Base-by-base conservation (phyloP, 2,888 invertebrate species). In the Lepidocyrtoides sp. region DNA sequence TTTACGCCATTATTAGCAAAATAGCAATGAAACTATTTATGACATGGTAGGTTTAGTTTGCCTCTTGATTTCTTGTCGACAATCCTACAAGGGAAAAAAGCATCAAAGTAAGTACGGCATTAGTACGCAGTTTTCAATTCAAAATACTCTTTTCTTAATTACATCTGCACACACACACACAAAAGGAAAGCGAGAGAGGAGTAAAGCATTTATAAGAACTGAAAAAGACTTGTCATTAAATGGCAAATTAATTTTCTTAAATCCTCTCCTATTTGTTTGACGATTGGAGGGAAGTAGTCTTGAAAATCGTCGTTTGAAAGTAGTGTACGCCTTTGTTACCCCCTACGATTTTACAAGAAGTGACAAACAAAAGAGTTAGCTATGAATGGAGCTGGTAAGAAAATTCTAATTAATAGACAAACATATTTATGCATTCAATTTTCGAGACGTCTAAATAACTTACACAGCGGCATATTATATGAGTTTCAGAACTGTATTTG, bases 171-270 rank as follows among this genome's bases (percentile, higher is more conserved):
- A 41, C 20, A 72, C 1, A 36, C 69, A 2, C 14, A 17, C 10
- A 12, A 17, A 41, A 36, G 5, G 66, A 36, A 7, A 66, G 17
- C 2, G 66, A 29, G 23, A 8, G 17, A 69, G 69, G 69, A 79
- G 12, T 79, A 79, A 23, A 66, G 5, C 66, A 32, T 32, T 14
- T 17, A 79, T 20, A 79, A 79, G 57, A 17, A 32, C n/a, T 12
- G 57, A 36, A 79, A 57, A 79, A 79, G 57, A 17, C 57, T 36
- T 12, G 57, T 79, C 79, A 79, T 79, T 79, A 79, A 79, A 79
- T 79, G 79, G 79, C 17, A 79, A 79, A 79, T 79, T 79, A 79
- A 79, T 79, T 79, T 79, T 79, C 79, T 57, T 57, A 54, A 79
- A 79, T 32, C 75, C 75, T 48, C 32, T 79, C 79, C 14, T 51